Base-by-base conservation (phyloP, 2,113 vertebrate genomes). In the Clarias batrachus region DNA sequence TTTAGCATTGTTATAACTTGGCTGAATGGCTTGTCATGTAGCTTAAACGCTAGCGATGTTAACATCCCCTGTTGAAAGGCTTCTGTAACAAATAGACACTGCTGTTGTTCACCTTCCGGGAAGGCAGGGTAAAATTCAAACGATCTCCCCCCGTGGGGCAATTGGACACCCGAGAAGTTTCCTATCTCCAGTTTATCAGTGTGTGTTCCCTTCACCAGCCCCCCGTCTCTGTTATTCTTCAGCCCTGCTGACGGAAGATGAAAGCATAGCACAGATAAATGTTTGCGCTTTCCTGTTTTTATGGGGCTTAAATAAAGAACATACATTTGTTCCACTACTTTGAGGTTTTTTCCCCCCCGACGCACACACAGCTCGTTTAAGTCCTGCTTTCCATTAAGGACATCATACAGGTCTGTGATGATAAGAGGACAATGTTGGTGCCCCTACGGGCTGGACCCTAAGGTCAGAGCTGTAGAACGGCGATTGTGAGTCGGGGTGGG, bases 111-210 rank as follows among this genome's bases (percentile, higher is more conserved):
- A 48, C 54, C 59, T 30, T 77, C 77, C 80, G 68, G 59, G 56
- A 57, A 76, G 48, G 17, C 23, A 68, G 48, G 27, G 90, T 70
- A 10, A 54, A 27, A 56, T 52, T 90, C 89, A 87, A 89, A 87
- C 86, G 83, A 86, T 80, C 65, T 56, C 71, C 25, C 86, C 91
- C 19, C 21, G 2, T 48, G 48, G 48, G 30, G 27, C 78, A 48
- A 48, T 48, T 81, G 57, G 78, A 23, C 41, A 81, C 59, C 21
- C 25, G 57, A 81, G 57, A 91, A 91, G 89, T 93, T 94, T 94
- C 93, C 94, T 94, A 92, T 93, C 93, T 94, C 91, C 88, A 90
- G 92, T 94, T 94, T 94, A 93, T 94, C 93, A 93, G 93, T 92
- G 91, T 93, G 78, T 62, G 57, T 62, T 59, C 78, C 57, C 30